These are phyloP conservation scores for Cladopsammia gracilis DNA, from an alignment of 64 coral and sea anemone genomes.

Conservation along the genomic window DNA sequence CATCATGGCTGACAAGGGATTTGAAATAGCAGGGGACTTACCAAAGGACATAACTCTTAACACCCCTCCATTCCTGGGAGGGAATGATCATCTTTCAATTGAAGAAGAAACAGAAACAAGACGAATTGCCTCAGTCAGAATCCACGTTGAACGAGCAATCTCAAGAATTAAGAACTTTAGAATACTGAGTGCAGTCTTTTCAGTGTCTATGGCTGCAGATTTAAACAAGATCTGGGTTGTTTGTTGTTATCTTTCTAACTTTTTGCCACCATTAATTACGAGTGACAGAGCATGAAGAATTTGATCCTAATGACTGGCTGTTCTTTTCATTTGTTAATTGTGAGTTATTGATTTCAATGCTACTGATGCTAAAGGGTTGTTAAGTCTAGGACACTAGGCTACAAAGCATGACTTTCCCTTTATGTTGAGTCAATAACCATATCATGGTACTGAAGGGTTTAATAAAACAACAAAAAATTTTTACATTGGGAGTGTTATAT, in stretches of 20 bases:
- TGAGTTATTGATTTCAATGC: not conserved
- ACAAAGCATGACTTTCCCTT: not conserved
- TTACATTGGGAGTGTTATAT: not conserved
- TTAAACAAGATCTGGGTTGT: slow-evolving; percentile 71
- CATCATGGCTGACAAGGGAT: slow-evolving; percentile 64
- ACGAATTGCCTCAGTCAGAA: slow-evolving; percentile 44
- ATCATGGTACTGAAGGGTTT: not conserved
- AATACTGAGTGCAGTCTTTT: slow-evolving; percentile 51
- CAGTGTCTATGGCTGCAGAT: slow-evolving; percentile 69
- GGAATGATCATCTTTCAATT: slow-evolving; percentile 38
- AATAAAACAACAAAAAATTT: not conserved
- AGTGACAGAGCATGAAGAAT: slow-evolving; percentile 31
- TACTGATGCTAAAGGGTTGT: not conserved
- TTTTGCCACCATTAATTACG: slow-evolving; percentile 67
- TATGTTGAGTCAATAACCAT: not conserved
- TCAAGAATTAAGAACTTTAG: slow-evolving; percentile 78
- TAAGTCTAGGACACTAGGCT: not conserved
- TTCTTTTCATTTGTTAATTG: not conserved
- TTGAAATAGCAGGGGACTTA: slow-evolving; percentile 62
- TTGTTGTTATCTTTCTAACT: slow-evolving; percentile 68
- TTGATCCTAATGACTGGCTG: not conserved
- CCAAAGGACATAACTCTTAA: slow-evolving; percentile 39
- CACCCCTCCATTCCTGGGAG: slow-evolving; percentile 61
- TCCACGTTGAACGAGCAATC: slow-evolving; percentile 68
- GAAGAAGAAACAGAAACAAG: slow-evolving; percentile 65